Percentiles rank a stretch among this genome's conserved stretches.
Evolutionary conservation across 2,113 vertebrate genomes (phyloP).

Genomic region (Paedocypris sp.): DNA sequence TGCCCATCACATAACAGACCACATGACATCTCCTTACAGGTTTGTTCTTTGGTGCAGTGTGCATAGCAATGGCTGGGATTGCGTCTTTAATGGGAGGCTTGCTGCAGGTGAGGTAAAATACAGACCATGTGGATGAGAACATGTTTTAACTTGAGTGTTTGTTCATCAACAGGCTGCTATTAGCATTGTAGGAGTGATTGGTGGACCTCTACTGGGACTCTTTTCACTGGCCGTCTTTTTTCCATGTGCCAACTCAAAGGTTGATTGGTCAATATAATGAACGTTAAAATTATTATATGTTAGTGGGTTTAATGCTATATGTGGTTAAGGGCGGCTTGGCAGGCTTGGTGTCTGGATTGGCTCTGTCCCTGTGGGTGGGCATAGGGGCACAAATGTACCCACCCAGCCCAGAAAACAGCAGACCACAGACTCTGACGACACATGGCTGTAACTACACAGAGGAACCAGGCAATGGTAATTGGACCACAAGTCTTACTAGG

Average conservation of each 20-base stretch:
- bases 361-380: constrained; percentile 60
- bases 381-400: constrained; percentile 60
- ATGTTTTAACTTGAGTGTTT: neutral
- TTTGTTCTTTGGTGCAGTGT: constrained; percentile 56
- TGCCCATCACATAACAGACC: neutral
- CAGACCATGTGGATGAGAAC: neutral
- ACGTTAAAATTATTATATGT: neutral
- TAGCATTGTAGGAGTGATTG: constrained; percentile 60
- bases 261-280: neutral
- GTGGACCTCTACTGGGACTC: constrained; percentile 66
- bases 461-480: constrained; percentile 23
- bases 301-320: neutral
- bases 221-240: constrained; percentile 64
- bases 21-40: constrained; percentile 40
- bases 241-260: constrained; percentile 62
- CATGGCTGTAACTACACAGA: constrained; percentile 52
- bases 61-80: constrained; percentile 64
- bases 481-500: constrained; percentile 25
- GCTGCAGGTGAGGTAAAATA: constrained; percentile 46
- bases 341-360: constrained; percentile 57
- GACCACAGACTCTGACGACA: constrained; percentile 51
- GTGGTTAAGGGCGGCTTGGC: constrained; percentile 57
- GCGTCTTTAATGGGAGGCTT: constrained; percentile 65
- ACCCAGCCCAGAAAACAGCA: constrained; percentile 38
- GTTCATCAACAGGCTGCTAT: constrained; percentile 49